A percentile compares a stretch with the other conserved stretches of the same genome.
phyloP scores from a whole-genome alignment of 1,140 invertebrate species.

The Neoseiulus cucumeris region DNA sequence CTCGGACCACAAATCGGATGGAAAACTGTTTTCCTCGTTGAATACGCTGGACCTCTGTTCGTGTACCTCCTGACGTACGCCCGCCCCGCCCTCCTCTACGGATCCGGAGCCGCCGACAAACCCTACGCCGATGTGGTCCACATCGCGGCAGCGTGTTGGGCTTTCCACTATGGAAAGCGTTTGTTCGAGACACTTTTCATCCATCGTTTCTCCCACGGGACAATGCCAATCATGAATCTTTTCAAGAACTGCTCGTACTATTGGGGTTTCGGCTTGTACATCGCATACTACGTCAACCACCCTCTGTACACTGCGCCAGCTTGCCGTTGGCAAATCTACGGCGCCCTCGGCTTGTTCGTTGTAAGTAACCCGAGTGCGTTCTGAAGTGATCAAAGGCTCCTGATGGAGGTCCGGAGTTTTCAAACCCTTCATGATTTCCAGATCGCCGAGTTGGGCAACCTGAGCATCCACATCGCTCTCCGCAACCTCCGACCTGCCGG shows the following conservation, averaged over 20 bases:
- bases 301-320: slow-evolving; percentile 70
- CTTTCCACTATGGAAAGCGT: slow-evolving; percentile 77
- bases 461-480: slow-evolving; percentile 75
- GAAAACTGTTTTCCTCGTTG: slow-evolving; percentile 85
- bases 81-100: slow-evolving; percentile 75
- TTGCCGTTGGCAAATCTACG: slow-evolving; percentile 34
- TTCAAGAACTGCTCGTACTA: slow-evolving; percentile 92
- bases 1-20: slow-evolving; percentile 95
- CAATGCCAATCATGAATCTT: slow-evolving; percentile 87
- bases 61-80: slow-evolving; percentile 77
- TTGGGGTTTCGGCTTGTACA: slow-evolving; percentile 89
- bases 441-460: slow-evolving; percentile 79
- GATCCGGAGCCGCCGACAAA: slow-evolving; percentile 31
- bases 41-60: slow-evolving; percentile 86
- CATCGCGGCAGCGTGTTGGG: slow-evolving; percentile 65
- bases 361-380: no score
- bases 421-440: slow-evolving; percentile 26
- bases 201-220: slow-evolving; percentile 91
- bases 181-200: slow-evolving; percentile 88
- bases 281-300: slow-evolving; percentile 93
- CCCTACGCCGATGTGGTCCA: slow-evolving; percentile 34
- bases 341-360: slow-evolving; percentile 49
- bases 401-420: no score
- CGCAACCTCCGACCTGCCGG: slow-evolving; percentile 74
- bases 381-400: no score